phyloP scores from a whole-genome alignment of 2,797 vertebrate species.

The Danio kyathit region DNA sequence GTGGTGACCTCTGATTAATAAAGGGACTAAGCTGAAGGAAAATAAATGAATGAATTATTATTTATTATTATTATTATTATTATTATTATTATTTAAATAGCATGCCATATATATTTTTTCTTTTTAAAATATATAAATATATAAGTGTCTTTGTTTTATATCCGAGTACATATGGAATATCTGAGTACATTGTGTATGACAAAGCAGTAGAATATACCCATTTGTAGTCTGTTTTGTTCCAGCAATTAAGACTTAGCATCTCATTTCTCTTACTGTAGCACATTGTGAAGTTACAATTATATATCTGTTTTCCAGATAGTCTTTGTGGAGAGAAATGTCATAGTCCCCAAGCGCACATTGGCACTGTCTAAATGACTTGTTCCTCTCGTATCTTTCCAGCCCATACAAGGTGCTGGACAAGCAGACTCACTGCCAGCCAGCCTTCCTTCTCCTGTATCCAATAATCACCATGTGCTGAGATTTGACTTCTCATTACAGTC shows the following conservation, averaged over 20 bases:
- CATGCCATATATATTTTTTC: no score
- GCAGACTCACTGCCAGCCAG: conserved; percentile 40
- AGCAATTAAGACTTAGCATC: not conserved
- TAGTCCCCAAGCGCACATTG: conserved; percentile 37
- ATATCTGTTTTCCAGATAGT: conserved; percentile 45
- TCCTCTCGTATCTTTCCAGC: conserved; percentile 7
- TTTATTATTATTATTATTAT: no score
- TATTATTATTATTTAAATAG: no score
- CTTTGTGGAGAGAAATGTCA: conserved; percentile 52
- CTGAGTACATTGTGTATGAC: not conserved
- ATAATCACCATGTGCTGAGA: conserved; percentile 8
- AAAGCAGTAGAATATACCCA: no score
- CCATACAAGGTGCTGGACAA: conserved; percentile 30
- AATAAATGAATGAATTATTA: no score
- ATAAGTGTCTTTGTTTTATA: no score
- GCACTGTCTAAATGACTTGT: conserved; percentile 43
- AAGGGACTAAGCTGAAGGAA: no score
- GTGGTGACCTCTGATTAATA: no score
- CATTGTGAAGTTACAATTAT: conserved; percentile 39
- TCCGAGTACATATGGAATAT: not conserved
- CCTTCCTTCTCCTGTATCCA: conserved; percentile 33
- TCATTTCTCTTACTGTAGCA: conserved; percentile 34
- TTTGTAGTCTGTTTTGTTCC: not conserved
- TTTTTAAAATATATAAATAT: no score
- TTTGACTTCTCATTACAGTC: conserved; percentile 12